A percentile compares a stretch with the other conserved stretches of the same genome.
These are phyloP conservation scores for Octodon degus DNA, from an alignment of 2,113 vertebrate genomes.

Conservation along the genomic window DNA sequence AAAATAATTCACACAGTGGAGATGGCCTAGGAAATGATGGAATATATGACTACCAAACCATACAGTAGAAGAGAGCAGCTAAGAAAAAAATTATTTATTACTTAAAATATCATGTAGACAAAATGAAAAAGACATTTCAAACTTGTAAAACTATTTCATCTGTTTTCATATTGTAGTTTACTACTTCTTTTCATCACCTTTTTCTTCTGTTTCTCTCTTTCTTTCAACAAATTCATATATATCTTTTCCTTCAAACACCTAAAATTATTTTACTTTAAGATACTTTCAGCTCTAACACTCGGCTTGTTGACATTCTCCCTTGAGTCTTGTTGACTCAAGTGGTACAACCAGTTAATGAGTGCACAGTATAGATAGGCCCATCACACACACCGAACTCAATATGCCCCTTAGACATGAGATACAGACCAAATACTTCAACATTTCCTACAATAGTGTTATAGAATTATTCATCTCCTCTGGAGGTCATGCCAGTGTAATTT, in stretches of 20 bases:
- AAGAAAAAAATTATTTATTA: not conserved
- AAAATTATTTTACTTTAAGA: not conserved
- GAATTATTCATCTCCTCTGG: not conserved
- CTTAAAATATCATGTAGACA: not conserved
- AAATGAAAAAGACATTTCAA: not conserved
- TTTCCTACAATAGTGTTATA: not conserved
- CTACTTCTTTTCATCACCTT: not conserved
- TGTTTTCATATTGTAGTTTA: not conserved
- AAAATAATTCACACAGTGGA: not conserved
- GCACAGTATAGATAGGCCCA: not conserved
- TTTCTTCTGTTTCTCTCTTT: slow-evolving; percentile 10
- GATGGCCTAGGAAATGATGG: not conserved
- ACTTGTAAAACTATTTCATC: not conserved
- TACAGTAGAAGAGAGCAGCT: not conserved
- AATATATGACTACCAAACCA: not conserved
- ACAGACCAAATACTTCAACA: not conserved
- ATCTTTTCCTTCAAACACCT: not conserved
- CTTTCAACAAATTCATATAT: not conserved
- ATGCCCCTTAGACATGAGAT: not conserved
- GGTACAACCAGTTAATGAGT: not conserved
- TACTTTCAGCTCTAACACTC: not conserved
- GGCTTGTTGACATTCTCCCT: not conserved
- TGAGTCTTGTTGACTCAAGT: not conserved
- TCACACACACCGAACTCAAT: not conserved
- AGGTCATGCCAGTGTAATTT: not conserved